phyloP scores from a whole-genome alignment of 92 coral and sea anemone genomes.

The Porites evermanni region DNA sequence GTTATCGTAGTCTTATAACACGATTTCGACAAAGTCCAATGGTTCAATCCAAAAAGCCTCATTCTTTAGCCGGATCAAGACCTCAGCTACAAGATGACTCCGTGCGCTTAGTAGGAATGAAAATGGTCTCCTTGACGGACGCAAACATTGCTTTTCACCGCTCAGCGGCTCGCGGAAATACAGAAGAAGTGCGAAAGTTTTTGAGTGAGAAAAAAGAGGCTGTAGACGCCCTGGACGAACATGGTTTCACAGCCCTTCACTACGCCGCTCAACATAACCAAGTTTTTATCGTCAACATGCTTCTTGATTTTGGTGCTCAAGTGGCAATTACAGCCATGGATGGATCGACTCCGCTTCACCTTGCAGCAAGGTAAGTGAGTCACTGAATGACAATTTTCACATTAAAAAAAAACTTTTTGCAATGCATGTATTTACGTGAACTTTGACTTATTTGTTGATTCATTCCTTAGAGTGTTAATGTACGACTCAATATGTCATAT shows the following conservation, averaged over 20 bases:
- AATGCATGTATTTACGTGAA: too few species aligned
- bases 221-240: slow-evolving; percentile 36
- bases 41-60: slow-evolving; percentile 32
- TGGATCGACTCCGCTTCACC: slow-evolving; percentile 52
- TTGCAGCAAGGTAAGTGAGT: slow-evolving; percentile 47
- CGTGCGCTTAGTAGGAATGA: slow-evolving; percentile 22
- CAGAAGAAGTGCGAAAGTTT: slow-evolving; percentile 46
- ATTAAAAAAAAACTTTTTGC: too few species aligned
- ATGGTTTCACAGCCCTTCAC: slow-evolving; percentile 51
- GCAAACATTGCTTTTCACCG: slow-evolving; percentile 41
- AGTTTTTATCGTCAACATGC: slow-evolving; percentile 38
- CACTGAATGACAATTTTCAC: neutral
- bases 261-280: slow-evolving; percentile 43
- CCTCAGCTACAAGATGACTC: slow-evolving; percentile 37
- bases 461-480: too few species aligned
- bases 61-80: slow-evolving; percentile 20
- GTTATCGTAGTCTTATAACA: slow-evolving; percentile 19
- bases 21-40: slow-evolving; percentile 30
- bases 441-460: too few species aligned
- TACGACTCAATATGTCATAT: too few species aligned
- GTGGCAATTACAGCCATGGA: slow-evolving; percentile 7
- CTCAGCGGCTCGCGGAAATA: slow-evolving; percentile 31
- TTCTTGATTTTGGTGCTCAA: slow-evolving; percentile 47
- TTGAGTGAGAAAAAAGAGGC: slow-evolving; percentile 33
- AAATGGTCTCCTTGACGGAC: slow-evolving; percentile 39